phyloP scores from a whole-genome alignment of 2,797 vertebrate genomes.

The Petrocephalus schoutedeni region DNA sequence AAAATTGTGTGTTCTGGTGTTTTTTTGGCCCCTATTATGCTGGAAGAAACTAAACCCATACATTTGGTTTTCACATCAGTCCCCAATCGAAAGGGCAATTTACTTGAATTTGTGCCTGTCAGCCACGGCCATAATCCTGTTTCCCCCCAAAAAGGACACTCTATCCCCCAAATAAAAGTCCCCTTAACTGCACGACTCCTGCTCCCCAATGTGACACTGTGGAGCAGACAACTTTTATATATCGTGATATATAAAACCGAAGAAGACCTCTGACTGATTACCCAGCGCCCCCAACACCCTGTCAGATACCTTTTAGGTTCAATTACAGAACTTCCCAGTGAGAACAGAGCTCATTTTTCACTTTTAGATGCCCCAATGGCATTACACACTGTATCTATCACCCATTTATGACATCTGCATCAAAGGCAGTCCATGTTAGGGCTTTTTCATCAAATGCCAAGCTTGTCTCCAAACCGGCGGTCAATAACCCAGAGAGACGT shows the following conservation, averaged over 20 bases:
- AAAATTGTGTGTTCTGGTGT: too few species aligned
- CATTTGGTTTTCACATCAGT: neutral
- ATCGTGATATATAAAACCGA: neutral
- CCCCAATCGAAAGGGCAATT: neutral
- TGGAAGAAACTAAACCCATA: too few species aligned
- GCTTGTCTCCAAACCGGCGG: neutral
- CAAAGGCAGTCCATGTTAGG: neutral
- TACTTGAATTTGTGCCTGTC: neutral
- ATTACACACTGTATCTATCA: neutral
- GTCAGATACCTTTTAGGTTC: neutral
- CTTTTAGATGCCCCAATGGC: neutral
- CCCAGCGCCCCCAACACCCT: neutral
- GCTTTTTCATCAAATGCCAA: constrained; percentile 7
- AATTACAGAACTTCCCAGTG: neutral
- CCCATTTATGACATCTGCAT: neutral
- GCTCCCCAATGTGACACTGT: neutral
- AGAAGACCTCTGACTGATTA: neutral
- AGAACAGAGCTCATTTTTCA: neutral
- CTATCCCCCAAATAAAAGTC: neutral
- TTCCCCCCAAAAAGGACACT: neutral
- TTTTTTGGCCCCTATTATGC: too few species aligned
- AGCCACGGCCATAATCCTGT: neutral
- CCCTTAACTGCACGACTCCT: neutral
- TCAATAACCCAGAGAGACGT: neutral
- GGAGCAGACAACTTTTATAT: neutral